Conservation (phyloP, 2,113 vertebrate species). For the Phylloscopus whistleri region DNA sequence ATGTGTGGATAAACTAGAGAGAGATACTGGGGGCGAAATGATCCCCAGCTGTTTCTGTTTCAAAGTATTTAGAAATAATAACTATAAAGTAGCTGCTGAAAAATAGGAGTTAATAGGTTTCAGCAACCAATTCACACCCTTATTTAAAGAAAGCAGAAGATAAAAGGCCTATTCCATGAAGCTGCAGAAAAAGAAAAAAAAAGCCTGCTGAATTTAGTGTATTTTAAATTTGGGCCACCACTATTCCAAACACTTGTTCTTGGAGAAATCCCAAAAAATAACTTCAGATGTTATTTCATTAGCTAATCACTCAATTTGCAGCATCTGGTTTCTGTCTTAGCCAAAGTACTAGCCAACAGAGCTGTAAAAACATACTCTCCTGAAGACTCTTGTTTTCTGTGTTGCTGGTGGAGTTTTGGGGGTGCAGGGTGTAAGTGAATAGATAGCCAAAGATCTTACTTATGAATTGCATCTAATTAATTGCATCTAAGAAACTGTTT, state of each 20-base stretch:
- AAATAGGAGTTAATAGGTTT: background rate
- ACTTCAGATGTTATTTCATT: background rate
- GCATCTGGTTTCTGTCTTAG: background rate
- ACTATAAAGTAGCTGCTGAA: background rate
- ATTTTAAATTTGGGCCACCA: background rate
- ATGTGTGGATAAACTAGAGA: background rate
- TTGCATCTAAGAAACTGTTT: background rate
- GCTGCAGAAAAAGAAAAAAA: background rate
- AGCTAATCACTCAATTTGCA: background rate
- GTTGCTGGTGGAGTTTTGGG: background rate
- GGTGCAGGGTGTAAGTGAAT: background rate
- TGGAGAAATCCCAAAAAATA: background rate
- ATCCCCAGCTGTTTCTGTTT: background rate
- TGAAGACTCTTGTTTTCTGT: background rate
- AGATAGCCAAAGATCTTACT: background rate
- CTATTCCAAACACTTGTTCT: background rate
- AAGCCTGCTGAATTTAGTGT: background rate
- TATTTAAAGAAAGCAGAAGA: background rate
- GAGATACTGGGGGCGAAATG: rapidly evolving
- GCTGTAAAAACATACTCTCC: background rate
- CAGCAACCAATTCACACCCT: background rate
- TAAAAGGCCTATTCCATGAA: background rate
- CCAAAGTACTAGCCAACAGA: background rate
- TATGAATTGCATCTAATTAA: background rate
- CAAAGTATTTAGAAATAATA: background rate